These are phyloP conservation scores for Corythaixoides concolor DNA, from an alignment of 2,113 vertebrate genomes.

Conservation along the genomic window DNA sequence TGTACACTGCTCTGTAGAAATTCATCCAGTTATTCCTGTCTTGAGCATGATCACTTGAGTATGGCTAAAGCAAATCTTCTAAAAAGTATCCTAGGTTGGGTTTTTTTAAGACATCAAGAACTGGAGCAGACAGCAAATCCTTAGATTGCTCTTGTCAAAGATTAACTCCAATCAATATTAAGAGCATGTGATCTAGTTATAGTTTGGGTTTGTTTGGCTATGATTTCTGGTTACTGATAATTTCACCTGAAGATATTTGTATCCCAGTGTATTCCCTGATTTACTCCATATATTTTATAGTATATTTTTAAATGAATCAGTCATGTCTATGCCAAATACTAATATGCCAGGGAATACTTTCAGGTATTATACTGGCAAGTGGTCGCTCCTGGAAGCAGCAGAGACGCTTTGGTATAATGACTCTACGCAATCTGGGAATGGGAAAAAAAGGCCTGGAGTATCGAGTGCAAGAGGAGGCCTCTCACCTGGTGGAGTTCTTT, in stretches of 20 bases:
- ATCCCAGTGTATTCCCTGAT: not conserved
- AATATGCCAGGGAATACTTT: not conserved
- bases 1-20: not conserved
- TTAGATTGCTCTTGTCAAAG: not conserved
- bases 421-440: constrained; percentile 52
- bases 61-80: not conserved
- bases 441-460: constrained; percentile 58
- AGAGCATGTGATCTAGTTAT: not conserved
- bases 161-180: not conserved
- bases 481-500: constrained; percentile 54
- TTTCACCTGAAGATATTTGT: not conserved
- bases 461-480: constrained; percentile 57
- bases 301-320: not conserved
- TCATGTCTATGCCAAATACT: not conserved
- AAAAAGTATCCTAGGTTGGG: not conserved
- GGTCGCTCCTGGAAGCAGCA: constrained; percentile 62
- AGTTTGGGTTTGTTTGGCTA: not conserved
- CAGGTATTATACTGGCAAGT: constrained; percentile 64
- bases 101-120: not conserved
- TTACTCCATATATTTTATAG: not conserved
- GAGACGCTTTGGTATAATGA: constrained; percentile 63
- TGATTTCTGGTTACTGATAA: not conserved
- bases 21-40: not conserved
- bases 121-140: not conserved
- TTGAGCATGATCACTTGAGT: not conserved